These are phyloP conservation scores for Cyprinus carpio DNA, from an alignment of 2,113 vertebrate genomes.

Conservation along the genomic window DNA sequence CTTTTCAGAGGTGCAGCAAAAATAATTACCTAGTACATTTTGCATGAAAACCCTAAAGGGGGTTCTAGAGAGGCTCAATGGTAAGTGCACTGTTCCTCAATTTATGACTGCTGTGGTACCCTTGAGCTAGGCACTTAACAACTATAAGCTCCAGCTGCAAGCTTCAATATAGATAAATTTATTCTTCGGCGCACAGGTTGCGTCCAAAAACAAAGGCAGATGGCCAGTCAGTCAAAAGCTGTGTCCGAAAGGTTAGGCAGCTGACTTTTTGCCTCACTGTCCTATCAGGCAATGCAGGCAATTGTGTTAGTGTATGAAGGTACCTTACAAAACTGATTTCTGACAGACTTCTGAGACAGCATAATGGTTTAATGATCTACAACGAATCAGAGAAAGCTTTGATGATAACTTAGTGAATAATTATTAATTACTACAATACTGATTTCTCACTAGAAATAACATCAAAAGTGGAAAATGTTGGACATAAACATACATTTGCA, in stretches of 20 bases:
- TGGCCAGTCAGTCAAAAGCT: background rate
- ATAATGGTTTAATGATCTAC: background rate
- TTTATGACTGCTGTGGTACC: background rate
- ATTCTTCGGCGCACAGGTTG: too few species aligned
- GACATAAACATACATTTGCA: too few species aligned
- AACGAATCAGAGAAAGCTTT: background rate
- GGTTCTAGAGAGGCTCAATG: background rate
- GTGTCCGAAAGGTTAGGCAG: background rate
- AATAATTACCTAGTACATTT: conserved; percentile 1
- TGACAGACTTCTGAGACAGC: background rate
- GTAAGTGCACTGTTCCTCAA: background rate
- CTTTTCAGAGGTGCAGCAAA: background rate
- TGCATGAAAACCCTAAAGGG: background rate
- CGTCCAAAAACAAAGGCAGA: background rate
- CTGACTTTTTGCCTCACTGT: background rate
- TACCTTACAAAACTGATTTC: background rate
- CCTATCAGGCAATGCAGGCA: too few species aligned
- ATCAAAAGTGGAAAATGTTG: too few species aligned
- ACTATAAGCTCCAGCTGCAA: background rate
- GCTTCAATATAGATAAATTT: background rate
- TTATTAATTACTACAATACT: background rate
- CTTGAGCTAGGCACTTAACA: conserved; percentile 18
- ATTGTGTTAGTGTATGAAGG: background rate
- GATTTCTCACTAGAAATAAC: background rate
- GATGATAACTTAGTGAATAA: background rate